Base-by-base conservation (phyloP, 2,797 vertebrate genomes). In the Babyrousa celebensis region DNA sequence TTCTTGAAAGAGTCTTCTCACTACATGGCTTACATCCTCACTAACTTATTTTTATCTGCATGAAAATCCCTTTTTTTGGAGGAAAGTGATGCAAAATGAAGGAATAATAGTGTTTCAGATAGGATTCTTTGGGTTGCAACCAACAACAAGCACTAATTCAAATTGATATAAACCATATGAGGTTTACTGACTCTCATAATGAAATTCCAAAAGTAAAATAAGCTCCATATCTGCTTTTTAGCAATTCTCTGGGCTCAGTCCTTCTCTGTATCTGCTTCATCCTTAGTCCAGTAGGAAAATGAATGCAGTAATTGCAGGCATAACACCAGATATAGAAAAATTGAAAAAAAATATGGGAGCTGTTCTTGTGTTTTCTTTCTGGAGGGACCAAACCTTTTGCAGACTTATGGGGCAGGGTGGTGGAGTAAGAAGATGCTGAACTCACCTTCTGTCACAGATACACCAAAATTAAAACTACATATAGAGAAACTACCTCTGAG, bases 41-140 rank as follows among this genome's bases (percentile, higher is more conserved):
- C 27, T 60, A 32, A 68, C 56, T 89, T 80, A 5, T 1, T 74
- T 86, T 85, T 71, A 67, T 70, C 89, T 95, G 20, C 63, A 79
- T 65, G n/a, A n/a, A 94, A 80, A 62, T 88, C 6, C 80, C 27
- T 43, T 84, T 93, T 93, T 56, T 36, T n/a, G 23, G 27, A 85
- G 27, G 5, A 67, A 48, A 85, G 5, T 52, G 25, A 75, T 43
- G 23, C 67, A 58, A 92, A 93, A 87, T 91, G 62, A 85, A 85
- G 29, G 21, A 79, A 65, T 65, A 63, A 84, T 92, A 14, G 18
- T 65, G 6, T 36, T 56, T 58, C n/a, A 75, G 1, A 60, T 40
- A 67, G 32, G 27, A 62, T 67, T 40, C 60, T 75, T 82, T 75
- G 32, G 17, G 68, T 5, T 67, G 3, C n/a, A 92, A 85, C 16